Evolutionary conservation across 2,113 vertebrate species (phyloP).

Genomic region (Strigops habroptila): DNA sequence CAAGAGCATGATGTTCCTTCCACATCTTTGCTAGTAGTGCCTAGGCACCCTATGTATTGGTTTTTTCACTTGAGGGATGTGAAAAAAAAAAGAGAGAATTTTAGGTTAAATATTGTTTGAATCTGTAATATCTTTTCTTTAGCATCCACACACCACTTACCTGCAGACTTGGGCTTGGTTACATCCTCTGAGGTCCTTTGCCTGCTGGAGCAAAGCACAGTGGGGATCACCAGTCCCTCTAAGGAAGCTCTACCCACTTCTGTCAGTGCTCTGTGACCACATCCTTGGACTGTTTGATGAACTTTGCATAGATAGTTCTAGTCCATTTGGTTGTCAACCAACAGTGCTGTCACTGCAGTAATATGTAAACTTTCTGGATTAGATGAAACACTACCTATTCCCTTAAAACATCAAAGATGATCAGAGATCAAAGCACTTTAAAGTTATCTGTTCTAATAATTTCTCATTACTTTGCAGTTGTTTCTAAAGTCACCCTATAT

Average conservation of each 20-base stretch:
- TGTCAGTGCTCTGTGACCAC: neutral
- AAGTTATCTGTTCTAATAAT: neutral
- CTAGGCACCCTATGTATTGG: accelerated
- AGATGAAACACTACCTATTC: neutral
- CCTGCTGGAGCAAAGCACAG: neutral
- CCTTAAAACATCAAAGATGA: neutral
- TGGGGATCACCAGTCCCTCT: neutral
- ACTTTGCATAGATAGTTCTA: neutral
- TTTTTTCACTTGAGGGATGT: neutral
- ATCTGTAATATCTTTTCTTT: neutral
- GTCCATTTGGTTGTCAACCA: neutral
- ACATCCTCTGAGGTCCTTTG: neutral
- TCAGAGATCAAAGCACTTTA: neutral
- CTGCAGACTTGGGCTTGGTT: neutral
- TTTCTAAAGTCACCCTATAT: neutral
- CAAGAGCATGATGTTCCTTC: neutral
- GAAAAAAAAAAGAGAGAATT: neutral
- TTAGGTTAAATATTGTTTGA: neutral
- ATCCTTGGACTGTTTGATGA: neutral
- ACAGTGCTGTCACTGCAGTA: neutral
- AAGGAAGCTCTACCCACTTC: neutral
- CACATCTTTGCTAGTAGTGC: neutral
- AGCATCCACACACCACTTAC: accelerated
- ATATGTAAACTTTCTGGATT: neutral
- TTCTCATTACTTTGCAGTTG: neutral